A percentile compares a stretch with the other conserved stretches of the same genome.
Evolutionary conservation across 2,888 invertebrate species (phyloP).

Genomic region (Drosophila mimica): DNA sequence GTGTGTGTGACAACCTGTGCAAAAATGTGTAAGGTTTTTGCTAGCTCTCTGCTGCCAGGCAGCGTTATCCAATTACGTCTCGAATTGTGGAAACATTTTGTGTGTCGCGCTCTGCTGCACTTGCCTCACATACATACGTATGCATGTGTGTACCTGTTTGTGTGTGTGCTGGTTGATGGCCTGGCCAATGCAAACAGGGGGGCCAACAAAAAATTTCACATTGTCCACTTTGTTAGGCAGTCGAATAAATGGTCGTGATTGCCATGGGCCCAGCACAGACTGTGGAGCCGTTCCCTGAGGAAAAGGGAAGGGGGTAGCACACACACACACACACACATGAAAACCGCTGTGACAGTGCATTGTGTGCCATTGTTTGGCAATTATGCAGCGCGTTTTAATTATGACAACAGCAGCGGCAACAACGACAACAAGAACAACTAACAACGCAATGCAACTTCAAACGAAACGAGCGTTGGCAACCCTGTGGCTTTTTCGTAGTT

Average conservation of each 20-base stretch:
- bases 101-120: conserved; percentile 33
- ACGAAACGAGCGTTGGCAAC: conserved; percentile 50
- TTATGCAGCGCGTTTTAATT: conserved; percentile 73
- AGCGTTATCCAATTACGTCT: conserved; percentile 53
- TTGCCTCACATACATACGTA: conserved; percentile 1
- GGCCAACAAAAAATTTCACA: conserved; percentile 41
- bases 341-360: conserved; percentile 17
- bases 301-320: background rate
- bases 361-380: conserved; percentile 68
- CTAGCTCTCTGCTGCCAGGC: conserved; percentile 44
- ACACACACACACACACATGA: background rate
- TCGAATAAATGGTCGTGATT: conserved; percentile 60
- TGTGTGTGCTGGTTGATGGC: conserved; percentile 42
- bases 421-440: conserved; percentile 4
- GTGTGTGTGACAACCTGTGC: conserved; percentile 43
- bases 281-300: background rate
- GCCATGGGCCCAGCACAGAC: conserved; percentile 25
- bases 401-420: conserved; percentile 53
- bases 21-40: conserved; percentile 46
- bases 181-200: conserved; percentile 48
- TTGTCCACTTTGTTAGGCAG: conserved; percentile 62
- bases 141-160: conserved; percentile 15
- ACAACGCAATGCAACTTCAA: conserved; percentile 47
- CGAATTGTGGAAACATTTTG: conserved; percentile 56
- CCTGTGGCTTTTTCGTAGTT: conserved; percentile 50